phyloP scores from a whole-genome alignment of 2,797 vertebrate genomes.

The Pipistrellus nathusii region DNA sequence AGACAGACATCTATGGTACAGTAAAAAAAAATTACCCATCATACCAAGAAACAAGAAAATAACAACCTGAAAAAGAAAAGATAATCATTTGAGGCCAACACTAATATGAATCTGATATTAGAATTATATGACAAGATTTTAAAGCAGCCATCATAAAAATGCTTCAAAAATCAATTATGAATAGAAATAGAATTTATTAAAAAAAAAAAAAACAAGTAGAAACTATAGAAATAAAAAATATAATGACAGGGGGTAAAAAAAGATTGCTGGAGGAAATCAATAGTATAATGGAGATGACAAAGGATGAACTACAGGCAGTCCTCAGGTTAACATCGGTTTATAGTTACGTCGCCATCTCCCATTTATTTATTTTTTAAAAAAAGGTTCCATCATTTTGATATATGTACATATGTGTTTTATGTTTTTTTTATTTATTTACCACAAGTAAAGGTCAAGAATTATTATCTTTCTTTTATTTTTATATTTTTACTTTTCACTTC shows the following conservation, averaged over 20 bases:
- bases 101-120: not conserved
- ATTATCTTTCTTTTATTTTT: too few relatives aligned
- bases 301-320: not conserved
- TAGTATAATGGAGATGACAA: not conserved
- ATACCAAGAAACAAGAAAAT: slow-evolving; percentile 43
- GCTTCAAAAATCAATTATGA: slow-evolving; percentile 28
- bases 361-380: too few relatives aligned
- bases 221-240: slow-evolving; percentile 4
- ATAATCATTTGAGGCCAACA: not conserved
- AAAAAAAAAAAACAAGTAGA: not conserved
- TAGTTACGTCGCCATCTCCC: too few relatives aligned
- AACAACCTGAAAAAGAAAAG: slow-evolving; percentile 52
- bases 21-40: slow-evolving; percentile 2
- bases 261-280: not conserved
- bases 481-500: too few relatives aligned
- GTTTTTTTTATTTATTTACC: too few relatives aligned
- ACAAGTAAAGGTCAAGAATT: too few relatives aligned
- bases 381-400: too few relatives aligned
- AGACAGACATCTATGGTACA: not conserved
- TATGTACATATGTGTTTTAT: too few relatives aligned
- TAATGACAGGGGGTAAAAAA: not conserved
- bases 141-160: slow-evolving; percentile 61
- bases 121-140: slow-evolving; percentile 54
- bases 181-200: not conserved
- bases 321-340: too few relatives aligned